Evolutionary conservation across 2,888 invertebrate genomes (phyloP), one percentile per base, ranked within the genome.

Genomic region (Darwinula stevensoni): DNA sequence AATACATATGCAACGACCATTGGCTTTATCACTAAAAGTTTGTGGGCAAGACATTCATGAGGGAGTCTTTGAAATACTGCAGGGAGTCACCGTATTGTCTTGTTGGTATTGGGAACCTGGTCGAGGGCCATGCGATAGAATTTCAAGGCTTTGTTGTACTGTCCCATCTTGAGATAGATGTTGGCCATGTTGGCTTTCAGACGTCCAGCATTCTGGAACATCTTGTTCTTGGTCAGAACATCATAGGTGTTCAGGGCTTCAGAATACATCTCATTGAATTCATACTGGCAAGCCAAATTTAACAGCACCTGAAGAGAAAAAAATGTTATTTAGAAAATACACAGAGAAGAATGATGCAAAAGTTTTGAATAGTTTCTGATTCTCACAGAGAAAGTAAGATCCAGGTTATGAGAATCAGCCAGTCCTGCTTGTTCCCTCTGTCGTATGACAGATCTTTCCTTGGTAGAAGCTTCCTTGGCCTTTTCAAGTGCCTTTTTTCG

Each of bases 71-170:
- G n/a, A n/a, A n/a, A n/a, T n/a, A n/a, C n/a, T n/a, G n/a, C n/a
- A n/a, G n/a, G n/a, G n/a, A n/a, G n/a, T n/a, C 39, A 73, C 67
- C 86, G 71, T 43, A 88, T 59, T 52, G 80, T 76, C 49, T 84
- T 86, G 47, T 88, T 78, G 33, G 73, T 75, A 26, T 75, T 75
- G 1, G 88, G 82, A 3, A 63, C 55, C 52, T 94, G 94, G 54
- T 97, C 97, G 39, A 97, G 58, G 1, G 94, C 91, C 94, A 94
- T 97, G 42, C 91, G 64, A 48, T 88, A 97, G 60, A 86, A 69
- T 57, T 97, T 97, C 35, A 97, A 67, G 1, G 94, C 91, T 55
- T 88, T 82, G 11, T 74, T 69, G 46, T 74, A 82, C 44, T 78
- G 67, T 39, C 54, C 82, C 62, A 86, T 75, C 54, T 75, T 76